These are phyloP conservation scores for Syngnathus floridae DNA, from an alignment of 2,113 vertebrate species.

Conservation along the genomic window DNA sequence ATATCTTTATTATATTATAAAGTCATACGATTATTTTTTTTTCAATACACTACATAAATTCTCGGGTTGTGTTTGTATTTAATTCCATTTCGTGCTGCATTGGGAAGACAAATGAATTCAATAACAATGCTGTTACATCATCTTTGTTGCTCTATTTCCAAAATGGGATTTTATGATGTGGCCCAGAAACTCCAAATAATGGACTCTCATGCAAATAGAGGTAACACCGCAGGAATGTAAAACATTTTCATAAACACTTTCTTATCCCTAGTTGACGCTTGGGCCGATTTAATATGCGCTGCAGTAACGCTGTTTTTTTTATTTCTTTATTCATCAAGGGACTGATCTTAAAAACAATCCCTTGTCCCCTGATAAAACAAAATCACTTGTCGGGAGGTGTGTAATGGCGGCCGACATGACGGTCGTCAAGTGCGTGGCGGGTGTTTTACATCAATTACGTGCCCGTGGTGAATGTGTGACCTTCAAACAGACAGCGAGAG, in stretches of 20 bases:
- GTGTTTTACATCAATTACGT: slow-evolving; percentile 27
- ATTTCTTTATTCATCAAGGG: slow-evolving; percentile 21
- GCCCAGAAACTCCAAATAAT: not conserved
- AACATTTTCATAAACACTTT: slow-evolving; percentile 1
- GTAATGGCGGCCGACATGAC: slow-evolving; percentile 36
- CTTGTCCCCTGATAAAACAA: not conserved
- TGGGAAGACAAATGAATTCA: not conserved
- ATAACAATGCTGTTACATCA: slow-evolving; percentile 1
- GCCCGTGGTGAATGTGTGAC: slow-evolving; percentile 30
- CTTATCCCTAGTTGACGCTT: not conserved
- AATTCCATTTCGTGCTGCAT: not conserved
- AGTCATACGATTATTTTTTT: not conserved
- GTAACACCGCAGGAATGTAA: slow-evolving; percentile 1
- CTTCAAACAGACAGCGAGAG: slow-evolving; percentile 29
- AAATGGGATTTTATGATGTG: not conserved
- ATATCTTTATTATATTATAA: not conserved
- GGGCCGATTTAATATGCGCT: not conserved
- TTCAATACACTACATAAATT: not conserved
- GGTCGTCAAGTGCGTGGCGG: slow-evolving; percentile 22
- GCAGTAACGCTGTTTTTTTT: slow-evolving; percentile 5
- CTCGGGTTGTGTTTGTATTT: not conserved
- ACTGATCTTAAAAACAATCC: not conserved
- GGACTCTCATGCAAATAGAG: slow-evolving; percentile 1
- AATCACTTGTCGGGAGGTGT: slow-evolving; percentile 21
- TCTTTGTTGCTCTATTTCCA: not conserved